These are phyloP conservation scores for Trissonchulus sp. DNA, from an alignment of 2,888 invertebrate genomes.

Conservation along the genomic window DNA sequence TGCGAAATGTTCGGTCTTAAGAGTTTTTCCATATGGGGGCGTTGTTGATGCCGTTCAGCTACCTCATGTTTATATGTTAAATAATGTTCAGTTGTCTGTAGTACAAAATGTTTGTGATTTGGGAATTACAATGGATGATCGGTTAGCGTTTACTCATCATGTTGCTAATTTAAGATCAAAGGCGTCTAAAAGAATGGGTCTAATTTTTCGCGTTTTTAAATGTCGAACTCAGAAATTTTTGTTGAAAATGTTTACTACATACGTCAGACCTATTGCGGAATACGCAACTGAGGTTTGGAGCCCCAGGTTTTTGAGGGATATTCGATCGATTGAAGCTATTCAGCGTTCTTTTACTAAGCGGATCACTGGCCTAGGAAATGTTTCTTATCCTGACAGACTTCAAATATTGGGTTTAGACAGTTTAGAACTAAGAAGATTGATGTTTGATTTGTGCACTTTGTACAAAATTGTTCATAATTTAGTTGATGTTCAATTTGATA, in stretches of 20 bases:
- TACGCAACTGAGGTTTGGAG: slow-evolving; percentile 19
- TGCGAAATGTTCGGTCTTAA: background rate
- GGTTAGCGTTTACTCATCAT: background rate
- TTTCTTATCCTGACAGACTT: background rate
- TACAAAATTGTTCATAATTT: background rate
- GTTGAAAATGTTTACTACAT: background rate
- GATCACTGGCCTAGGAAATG: background rate
- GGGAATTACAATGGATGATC: slow-evolving; percentile 6
- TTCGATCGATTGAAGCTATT: background rate
- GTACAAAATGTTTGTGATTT: background rate
- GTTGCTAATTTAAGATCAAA: background rate
- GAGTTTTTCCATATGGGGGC: background rate
- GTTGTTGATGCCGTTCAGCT: background rate
- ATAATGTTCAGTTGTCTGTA: background rate
- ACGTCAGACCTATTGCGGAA: slow-evolving; percentile 7
- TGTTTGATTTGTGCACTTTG: background rate
- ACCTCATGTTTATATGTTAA: background rate
- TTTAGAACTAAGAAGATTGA: background rate
- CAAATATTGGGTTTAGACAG: background rate
- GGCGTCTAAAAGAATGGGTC: background rate
- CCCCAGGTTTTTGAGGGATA: background rate
- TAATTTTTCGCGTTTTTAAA: background rate
- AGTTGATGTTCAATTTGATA: background rate
- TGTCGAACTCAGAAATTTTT: background rate
- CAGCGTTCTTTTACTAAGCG: background rate